Conservation (phyloP, 2,797 vertebrate species). For the Galago senegalensis region DNA sequence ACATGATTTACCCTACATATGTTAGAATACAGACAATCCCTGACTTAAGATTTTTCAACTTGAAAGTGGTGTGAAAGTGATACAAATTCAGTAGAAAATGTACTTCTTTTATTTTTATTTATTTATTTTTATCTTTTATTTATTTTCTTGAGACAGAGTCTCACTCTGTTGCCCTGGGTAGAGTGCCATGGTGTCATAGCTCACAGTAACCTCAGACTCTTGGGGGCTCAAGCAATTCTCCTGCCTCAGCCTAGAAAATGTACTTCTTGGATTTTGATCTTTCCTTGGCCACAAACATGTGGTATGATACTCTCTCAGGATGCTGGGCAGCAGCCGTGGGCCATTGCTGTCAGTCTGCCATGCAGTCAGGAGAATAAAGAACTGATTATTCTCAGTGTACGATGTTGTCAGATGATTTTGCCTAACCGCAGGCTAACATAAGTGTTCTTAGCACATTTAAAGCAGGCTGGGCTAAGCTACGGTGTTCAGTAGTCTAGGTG, state of each 20-base stretch:
- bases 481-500: neutral
- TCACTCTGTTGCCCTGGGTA: too few relatives aligned
- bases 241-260: neutral
- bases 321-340: neutral
- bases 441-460: neutral
- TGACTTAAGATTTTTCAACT: neutral
- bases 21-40: neutral
- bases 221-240: too few relatives aligned
- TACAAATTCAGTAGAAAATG: neutral
- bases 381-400: neutral
- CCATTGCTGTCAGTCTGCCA: neutral
- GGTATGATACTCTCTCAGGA: neutral
- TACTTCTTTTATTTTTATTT: neutral
- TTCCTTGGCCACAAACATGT: neutral
- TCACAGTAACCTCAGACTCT: too few relatives aligned
- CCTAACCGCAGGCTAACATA: neutral
- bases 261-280: neutral
- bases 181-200: too few relatives aligned
- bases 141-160: too few relatives aligned
- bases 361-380: neutral
- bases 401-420: neutral
- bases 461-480: neutral
- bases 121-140: too few relatives aligned
- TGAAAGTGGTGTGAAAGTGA: neutral
- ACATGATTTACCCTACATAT: neutral